Conservation (phyloP, 2,888 invertebrate species). For the Phragmatobia fuliginosa region DNA sequence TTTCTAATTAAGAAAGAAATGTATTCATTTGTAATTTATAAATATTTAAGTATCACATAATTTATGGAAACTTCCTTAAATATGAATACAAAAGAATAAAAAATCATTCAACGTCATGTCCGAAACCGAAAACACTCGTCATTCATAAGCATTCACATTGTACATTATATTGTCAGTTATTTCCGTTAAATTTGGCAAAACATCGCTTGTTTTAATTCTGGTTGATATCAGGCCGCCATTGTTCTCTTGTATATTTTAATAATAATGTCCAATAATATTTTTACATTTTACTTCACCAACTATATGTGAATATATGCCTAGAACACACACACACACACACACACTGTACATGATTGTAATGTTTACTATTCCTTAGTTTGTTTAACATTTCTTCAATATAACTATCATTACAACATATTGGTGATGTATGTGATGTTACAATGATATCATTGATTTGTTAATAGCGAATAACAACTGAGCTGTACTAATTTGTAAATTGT, state of each 20-base stretch:
- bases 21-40: neutral
- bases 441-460: neutral
- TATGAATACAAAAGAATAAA: neutral
- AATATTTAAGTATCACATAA: neutral
- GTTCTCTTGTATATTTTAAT: slow-evolving; percentile 14
- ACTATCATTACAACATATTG: neutral
- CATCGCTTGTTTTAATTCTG: slow-evolving; percentile 8
- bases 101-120: neutral
- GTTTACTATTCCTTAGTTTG: neutral
- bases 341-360: neutral
- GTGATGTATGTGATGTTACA: neutral
- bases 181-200: slow-evolving; percentile 8
- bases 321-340: neutral
- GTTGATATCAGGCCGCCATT: neutral
- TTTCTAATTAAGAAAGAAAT: neutral
- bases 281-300: neutral
- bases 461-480: neutral
- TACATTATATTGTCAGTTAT: neutral
- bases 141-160: slow-evolving; percentile 3
- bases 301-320: neutral
- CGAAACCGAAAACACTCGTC: neutral
- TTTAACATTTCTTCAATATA: neutral
- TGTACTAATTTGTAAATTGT: neutral
- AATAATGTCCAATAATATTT: slow-evolving; percentile 11
- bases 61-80: neutral